Evolutionary conservation across 2,797 vertebrate species (phyloP).

Genomic region (Dicrostonyx torquatus): DNA sequence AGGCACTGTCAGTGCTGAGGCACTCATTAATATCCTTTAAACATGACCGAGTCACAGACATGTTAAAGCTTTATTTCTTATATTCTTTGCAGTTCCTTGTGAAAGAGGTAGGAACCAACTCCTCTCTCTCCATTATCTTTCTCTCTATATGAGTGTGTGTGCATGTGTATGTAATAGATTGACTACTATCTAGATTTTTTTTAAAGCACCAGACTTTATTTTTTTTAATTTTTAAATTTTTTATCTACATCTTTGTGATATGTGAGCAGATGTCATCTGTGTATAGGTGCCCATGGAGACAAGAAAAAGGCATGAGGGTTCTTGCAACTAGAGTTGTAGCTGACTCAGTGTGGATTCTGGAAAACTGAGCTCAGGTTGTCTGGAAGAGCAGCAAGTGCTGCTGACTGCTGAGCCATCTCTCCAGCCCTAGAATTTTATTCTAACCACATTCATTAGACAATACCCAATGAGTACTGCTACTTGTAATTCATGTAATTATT

Average conservation of each 20-base stretch:
- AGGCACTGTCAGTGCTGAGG: constrained; percentile 81
- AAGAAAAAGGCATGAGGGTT: not conserved
- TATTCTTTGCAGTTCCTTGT: constrained; percentile 81
- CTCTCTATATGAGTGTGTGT: too few relatives aligned
- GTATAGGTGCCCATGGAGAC: not conserved
- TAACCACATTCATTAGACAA: not conserved
- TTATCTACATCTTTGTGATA: not conserved
- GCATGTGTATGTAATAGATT: not conserved
- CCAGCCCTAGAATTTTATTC: not conserved
- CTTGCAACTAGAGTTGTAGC: not conserved
- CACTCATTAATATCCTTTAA: constrained; percentile 82
- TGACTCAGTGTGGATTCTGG: not conserved
- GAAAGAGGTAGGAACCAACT: constrained; percentile 69
- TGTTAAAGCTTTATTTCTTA: constrained; percentile 81
- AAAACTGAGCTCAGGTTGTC: not conserved
- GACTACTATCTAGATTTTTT: not conserved
- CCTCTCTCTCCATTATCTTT: not conserved
- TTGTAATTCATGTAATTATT: not conserved
- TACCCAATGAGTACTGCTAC: not conserved
- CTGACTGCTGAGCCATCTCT: not conserved
- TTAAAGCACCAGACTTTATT: not conserved
- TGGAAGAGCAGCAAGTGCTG: not conserved
- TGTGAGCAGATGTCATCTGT: not conserved
- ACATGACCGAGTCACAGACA: constrained; percentile 35
- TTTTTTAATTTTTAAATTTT: not conserved